These are phyloP conservation scores for Cloeon dipterum DNA, from an alignment of 2,888 invertebrate species.

Conservation along the genomic window DNA sequence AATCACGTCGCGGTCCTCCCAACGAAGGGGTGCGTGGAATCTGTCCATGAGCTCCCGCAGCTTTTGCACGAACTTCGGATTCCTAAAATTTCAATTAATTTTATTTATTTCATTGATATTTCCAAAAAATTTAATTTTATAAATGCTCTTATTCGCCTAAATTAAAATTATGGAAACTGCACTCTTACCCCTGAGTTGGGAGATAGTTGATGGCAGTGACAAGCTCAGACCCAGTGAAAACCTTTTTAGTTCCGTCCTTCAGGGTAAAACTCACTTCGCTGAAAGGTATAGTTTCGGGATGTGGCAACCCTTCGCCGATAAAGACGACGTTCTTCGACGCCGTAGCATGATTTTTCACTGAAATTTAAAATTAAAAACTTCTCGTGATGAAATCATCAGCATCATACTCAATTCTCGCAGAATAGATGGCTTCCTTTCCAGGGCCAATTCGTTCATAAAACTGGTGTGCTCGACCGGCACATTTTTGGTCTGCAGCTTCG, in stretches of 20 bases:
- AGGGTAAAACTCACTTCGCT: slow-evolving; percentile 30
- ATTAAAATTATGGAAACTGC: neutral
- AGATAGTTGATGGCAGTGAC: slow-evolving; percentile 48
- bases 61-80: slow-evolving; percentile 29
- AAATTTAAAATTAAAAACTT: slow-evolving; percentile 6
- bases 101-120: neutral
- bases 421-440: slow-evolving; percentile 22
- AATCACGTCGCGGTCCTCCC: slow-evolving; percentile 27
- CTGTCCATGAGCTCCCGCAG: slow-evolving; percentile 36
- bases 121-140: neutral
- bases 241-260: slow-evolving; percentile 26
- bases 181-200: slow-evolving; percentile 40
- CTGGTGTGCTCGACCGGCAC: slow-evolving; percentile 20
- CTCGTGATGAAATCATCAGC: no score
- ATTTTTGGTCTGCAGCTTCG: slow-evolving; percentile 3
- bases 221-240: slow-evolving; percentile 31
- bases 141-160: neutral
- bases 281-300: slow-evolving; percentile 46
- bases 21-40: slow-evolving; percentile 39
- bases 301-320: slow-evolving; percentile 50
- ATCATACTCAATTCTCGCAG: slow-evolving; percentile 29
- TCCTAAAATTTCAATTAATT: slow-evolving; percentile 16
- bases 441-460: slow-evolving; percentile 23
- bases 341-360: slow-evolving; percentile 27
- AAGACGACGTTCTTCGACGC: slow-evolving; percentile 27